Conservation (phyloP, 2,888 invertebrate genomes). For the Criorhina ranunculi region DNA sequence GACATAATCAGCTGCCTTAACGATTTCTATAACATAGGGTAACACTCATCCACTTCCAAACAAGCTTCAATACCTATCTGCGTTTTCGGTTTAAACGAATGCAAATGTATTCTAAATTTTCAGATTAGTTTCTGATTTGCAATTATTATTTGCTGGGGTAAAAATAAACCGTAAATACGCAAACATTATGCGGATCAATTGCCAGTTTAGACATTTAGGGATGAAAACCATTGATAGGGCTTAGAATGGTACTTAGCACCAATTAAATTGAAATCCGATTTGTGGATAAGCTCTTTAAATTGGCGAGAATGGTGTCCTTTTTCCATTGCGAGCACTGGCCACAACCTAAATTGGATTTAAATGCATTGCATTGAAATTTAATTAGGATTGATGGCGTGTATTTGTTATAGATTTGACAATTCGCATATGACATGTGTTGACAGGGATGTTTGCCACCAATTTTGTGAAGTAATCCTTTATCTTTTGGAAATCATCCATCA, state of each 20-base stretch:
- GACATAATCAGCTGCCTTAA: too few species aligned
- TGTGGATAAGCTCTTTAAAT: conserved; percentile 16
- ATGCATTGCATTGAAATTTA: conserved; percentile 29
- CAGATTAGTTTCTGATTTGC: conserved; percentile 26
- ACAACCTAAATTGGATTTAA: conserved; percentile 47
- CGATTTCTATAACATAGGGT: too few species aligned
- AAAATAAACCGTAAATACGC: conserved; percentile 20
- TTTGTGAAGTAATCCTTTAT: background rate
- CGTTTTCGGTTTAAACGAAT: background rate
- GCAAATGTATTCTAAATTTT: conserved; percentile 10
- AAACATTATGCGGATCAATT: conserved; percentile 2
- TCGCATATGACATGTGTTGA: conserved; percentile 24
- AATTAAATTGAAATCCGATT: conserved; percentile 64
- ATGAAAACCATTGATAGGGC: background rate
- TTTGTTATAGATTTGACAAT: conserved; percentile 6
- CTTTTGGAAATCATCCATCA: background rate
- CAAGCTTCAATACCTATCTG: background rate
- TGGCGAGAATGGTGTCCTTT: background rate
- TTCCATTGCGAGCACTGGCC: conserved; percentile 19
- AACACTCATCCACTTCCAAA: background rate
- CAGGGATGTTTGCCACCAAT: background rate
- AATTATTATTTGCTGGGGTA: conserved; percentile 21
- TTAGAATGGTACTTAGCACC: conserved; percentile 42
- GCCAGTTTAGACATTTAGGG: background rate
- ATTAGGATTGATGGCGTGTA: conserved; percentile 34